phyloP scores from a whole-genome alignment of 2,113 vertebrate genomes.

The Coptodon bakossiorum region DNA sequence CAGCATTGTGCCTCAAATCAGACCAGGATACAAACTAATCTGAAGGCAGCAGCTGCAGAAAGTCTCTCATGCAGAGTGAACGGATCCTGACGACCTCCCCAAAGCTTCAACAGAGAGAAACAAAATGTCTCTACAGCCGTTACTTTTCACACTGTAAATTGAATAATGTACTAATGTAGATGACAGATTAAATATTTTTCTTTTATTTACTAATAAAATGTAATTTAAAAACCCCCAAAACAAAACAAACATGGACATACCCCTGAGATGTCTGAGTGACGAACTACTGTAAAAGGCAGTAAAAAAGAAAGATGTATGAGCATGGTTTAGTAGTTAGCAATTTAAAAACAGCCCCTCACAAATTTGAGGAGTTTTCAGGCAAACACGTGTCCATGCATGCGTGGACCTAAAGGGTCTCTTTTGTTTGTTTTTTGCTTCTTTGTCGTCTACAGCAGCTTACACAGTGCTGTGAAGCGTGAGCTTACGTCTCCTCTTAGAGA shows the following conservation, averaged over 20 bases:
- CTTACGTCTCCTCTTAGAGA: conserved; percentile 1
- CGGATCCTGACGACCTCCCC: background rate
- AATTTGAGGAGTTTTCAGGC: conserved; percentile 80
- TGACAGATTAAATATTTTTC: conserved; percentile 37
- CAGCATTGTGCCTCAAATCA: background rate
- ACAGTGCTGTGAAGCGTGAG: conserved; percentile 5
- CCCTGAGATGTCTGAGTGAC: conserved; percentile 72
- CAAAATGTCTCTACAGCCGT: background rate
- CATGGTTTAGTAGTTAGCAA: conserved; percentile 33
- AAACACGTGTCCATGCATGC: conserved; percentile 56
- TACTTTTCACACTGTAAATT: background rate
- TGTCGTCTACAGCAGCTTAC: conserved; percentile 31
- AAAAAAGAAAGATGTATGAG: background rate
- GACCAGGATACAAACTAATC: background rate
- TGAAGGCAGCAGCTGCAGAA: conserved; percentile 33
- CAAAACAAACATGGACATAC: conserved; percentile 46
- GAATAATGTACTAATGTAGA: background rate
- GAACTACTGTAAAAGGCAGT: conserved; percentile 37
- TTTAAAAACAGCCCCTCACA: conserved; percentile 66
- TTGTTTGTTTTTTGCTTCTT: background rate
- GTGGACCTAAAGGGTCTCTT: background rate
- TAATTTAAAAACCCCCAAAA: background rate
- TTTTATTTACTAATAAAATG: conserved; percentile 54
- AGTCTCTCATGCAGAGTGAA: background rate
- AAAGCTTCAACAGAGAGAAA: background rate